phyloP scores from a whole-genome alignment of 2,888 invertebrate species.

The Caprella mutica region DNA sequence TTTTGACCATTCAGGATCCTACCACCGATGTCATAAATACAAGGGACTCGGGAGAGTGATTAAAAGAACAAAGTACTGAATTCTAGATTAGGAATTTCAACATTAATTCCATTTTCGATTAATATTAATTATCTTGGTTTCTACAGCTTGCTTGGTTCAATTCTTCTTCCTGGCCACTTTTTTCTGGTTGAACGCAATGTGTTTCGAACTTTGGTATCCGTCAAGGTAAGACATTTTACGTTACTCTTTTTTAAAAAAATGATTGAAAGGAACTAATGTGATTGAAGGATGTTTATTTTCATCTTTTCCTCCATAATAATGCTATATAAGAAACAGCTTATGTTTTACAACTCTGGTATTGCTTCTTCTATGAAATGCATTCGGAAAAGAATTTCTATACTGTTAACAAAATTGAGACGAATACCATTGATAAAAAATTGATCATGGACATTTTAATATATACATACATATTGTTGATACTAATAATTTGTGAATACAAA shows the following conservation, averaged over 20 bases:
- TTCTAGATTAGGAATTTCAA: no score
- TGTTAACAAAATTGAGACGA: neutral
- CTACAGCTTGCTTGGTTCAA: conserved; percentile 41
- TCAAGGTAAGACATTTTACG: no score
- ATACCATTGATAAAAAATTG: neutral
- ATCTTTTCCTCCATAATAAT: no score
- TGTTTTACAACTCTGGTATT: no score
- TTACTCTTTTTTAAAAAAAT: no score
- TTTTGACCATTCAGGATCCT: no score
- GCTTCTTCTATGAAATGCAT: neutral
- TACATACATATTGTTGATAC: neutral
- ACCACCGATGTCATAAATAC: no score
- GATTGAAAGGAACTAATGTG: no score
- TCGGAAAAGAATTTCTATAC: neutral
- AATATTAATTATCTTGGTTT: neutral
- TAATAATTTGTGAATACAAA: neutral
- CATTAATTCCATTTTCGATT: neutral
- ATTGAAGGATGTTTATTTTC: no score
- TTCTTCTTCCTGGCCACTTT: conserved; percentile 55
- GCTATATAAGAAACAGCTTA: no score
- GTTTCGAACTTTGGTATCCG: conserved; percentile 54
- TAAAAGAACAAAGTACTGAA: no score
- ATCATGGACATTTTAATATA: neutral
- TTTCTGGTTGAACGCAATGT: conserved; percentile 58
- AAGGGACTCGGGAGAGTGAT: no score